phyloP scores from a whole-genome alignment of 2,113 vertebrate species.

The Patagioenas fasciata region DNA sequence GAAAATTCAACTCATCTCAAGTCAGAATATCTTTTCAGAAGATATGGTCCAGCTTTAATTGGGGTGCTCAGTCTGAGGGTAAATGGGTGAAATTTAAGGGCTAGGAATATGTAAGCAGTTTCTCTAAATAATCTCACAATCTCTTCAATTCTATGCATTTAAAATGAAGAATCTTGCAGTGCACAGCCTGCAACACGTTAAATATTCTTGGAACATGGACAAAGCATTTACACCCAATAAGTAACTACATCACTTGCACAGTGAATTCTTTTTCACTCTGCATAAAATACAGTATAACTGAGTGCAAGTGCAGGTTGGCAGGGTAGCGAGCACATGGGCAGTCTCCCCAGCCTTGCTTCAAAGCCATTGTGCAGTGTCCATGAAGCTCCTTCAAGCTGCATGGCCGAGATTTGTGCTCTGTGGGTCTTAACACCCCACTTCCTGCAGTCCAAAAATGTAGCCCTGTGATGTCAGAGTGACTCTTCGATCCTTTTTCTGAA shows the following conservation, averaged over 20 bases:
- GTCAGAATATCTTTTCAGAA: neutral
- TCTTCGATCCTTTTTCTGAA: neutral
- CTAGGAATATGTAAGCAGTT: conserved; percentile 26
- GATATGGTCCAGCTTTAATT: conserved; percentile 39
- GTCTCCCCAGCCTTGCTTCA: neutral
- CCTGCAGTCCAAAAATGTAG: neutral
- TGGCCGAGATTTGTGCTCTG: neutral
- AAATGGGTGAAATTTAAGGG: conserved; percentile 52
- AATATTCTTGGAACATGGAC: neutral
- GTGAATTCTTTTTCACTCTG: neutral
- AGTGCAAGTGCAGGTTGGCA: neutral
- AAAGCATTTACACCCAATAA: neutral
- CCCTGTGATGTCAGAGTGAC: neutral
- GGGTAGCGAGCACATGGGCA: neutral
- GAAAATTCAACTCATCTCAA: conserved; percentile 19
- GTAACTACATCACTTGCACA: neutral
- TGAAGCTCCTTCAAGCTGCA: neutral
- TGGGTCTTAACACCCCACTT: neutral
- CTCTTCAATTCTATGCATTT: conserved; percentile 63
- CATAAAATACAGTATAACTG: neutral
- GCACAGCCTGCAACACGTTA: conserved; percentile 9
- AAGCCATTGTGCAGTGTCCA: rapidly evolving
- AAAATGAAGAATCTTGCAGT: conserved; percentile 50
- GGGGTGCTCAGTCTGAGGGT: conserved; percentile 30
- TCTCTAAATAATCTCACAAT: conserved; percentile 38